Evolutionary conservation across 2,888 invertebrate genomes (phyloP).

Genomic region (Scaptodrosophila latifasciaeformis): DNA sequence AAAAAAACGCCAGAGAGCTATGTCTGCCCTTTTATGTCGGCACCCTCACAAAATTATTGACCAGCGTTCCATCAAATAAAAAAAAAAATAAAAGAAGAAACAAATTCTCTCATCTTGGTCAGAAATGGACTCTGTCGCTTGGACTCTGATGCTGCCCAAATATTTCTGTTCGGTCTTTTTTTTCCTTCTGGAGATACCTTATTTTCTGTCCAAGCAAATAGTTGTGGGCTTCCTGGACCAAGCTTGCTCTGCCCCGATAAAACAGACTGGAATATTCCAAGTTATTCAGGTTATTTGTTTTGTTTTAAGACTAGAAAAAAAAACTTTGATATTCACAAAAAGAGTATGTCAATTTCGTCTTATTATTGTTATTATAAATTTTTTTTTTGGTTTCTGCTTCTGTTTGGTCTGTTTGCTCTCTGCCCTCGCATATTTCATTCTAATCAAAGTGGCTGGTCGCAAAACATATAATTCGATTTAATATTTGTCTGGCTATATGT

Average conservation of each 20-base stretch:
- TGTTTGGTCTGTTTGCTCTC: conserved; percentile 29
- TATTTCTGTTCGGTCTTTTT: conserved; percentile 63
- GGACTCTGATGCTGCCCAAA: conserved; percentile 58
- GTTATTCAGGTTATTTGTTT: too few species aligned
- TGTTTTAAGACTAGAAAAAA: too few species aligned
- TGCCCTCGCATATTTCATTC: conserved; percentile 55
- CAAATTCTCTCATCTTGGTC: neutral
- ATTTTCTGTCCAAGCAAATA: too few species aligned
- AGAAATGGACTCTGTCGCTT: conserved; percentile 28
- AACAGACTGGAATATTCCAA: too few species aligned
- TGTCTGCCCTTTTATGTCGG: conserved; percentile 66
- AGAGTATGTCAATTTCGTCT: too few species aligned
- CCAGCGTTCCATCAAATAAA: conserved; percentile 51
- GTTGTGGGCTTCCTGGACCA: too few species aligned
- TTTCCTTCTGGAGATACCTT: too few species aligned
- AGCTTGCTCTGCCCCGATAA: too few species aligned
- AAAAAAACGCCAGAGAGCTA: conserved; percentile 26
- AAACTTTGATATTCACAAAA: too few species aligned
- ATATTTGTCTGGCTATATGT: conserved; percentile 47
- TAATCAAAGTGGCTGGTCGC: conserved; percentile 54
- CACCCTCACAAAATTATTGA: conserved; percentile 74
- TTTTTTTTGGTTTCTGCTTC: conserved; percentile 27
- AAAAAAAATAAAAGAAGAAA: conserved; percentile 18
- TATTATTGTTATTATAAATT: too few species aligned
- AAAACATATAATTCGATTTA: conserved; percentile 63